phyloP scores from a whole-genome alignment of 2,888 invertebrate genomes.

The Cetonia aurata region DNA sequence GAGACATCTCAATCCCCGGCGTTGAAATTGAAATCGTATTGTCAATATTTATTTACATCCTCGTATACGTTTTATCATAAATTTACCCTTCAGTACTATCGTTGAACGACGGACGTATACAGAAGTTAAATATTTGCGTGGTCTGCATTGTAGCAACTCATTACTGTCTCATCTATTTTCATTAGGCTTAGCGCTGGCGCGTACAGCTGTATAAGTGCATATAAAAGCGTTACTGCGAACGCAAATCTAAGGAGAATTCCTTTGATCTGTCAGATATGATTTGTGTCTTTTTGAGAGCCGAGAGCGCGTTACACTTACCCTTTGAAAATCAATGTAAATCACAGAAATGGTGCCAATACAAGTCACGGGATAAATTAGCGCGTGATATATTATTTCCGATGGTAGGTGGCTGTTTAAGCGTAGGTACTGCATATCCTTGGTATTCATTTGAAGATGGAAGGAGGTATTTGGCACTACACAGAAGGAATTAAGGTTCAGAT shows the following conservation, averaged over 20 bases:
- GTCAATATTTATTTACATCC: constrained; percentile 28
- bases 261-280: constrained; percentile 49
- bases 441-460: not conserved
- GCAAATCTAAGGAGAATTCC: constrained; percentile 46
- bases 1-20: constrained; percentile 30
- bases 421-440: not conserved
- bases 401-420: constrained; percentile 5
- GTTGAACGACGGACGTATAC: constrained; percentile 24
- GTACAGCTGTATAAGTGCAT: constrained; percentile 48
- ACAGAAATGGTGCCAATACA: constrained; percentile 43
- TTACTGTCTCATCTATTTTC: constrained; percentile 53
- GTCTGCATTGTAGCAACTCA: constrained; percentile 48
- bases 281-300: constrained; percentile 44
- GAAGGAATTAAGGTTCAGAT: not conserved
- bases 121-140: constrained; percentile 49
- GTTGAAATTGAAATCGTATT: constrained; percentile 35
- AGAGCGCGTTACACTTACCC: constrained; percentile 38
- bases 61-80: constrained; percentile 19
- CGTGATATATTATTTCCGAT: constrained; percentile 44
- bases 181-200: constrained; percentile 45
- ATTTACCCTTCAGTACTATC: constrained; percentile 26
- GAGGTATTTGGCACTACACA: not conserved
- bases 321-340: constrained; percentile 43
- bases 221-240: constrained; percentile 46
- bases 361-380: constrained; percentile 33